Evolutionary conservation across 2,113 vertebrate species (phyloP), one percentile per base, ranked within the genome.

Genomic region (Ramphastos sulfuratus): DNA sequence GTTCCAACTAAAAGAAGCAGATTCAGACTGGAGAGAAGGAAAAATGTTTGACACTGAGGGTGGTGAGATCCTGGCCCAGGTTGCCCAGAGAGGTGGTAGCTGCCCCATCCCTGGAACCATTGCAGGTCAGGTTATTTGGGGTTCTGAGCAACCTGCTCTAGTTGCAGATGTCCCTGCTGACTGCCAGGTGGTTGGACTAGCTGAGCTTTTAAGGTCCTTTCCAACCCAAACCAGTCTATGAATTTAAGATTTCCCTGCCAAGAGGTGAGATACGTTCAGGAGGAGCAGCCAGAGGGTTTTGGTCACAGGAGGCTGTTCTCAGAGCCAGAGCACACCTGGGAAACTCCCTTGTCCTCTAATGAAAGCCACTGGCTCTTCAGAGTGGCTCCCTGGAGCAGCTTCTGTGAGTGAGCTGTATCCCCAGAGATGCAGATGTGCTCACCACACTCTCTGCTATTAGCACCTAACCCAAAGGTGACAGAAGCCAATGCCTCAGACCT

Each of bases 221-320:
- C 54, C 27, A 28, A 28, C 27, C 24, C 54, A 55, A 52, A 28
- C 25, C 54, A 55, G 24, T 55, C 54, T 55, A 28, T 55, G 27
- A 16, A 76, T 76, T 85, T 55, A 15, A 12, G 14, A 28, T 79
- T 73, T 87, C 46, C 42, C 59, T 72, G 35, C 44, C 1, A 3
- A 89, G 30, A 72, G 28, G 12, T 0, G 0, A 6, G 3, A 21
- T 37, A 35, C 24, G 27, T 28, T 61, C 18, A 21, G 52, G 35
- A 92, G 6, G 8, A 31, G 10, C 27, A 20, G 8, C 33, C 66
- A 61, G 66, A 50, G 30, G n/a, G 10, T 69, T 72, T 79, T 33
- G 27, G 59, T 39, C 3, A 1, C 44, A 39, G 44, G 33, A 58
- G 7, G 35, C 16, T 16, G 0, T 64, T 69, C 60, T 72, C 46